These are phyloP conservation scores for Anoplopoma fimbria DNA, from an alignment of 2,113 vertebrate genomes.

Conservation along the genomic window DNA sequence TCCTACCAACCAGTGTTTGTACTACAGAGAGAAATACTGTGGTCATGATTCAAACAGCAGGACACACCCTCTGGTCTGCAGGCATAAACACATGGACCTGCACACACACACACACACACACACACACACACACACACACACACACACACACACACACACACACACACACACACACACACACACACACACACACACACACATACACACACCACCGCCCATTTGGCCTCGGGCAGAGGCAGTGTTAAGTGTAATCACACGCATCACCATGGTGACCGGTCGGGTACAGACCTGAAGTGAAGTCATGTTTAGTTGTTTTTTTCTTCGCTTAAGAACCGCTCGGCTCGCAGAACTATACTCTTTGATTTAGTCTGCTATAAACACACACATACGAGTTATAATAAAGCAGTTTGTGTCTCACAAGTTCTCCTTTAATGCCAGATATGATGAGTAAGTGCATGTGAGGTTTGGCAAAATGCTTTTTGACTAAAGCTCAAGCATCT, in stretches of 20 bases:
- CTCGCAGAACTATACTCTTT: too few species aligned
- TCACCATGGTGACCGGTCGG: constrained; percentile 64
- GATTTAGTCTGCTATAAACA: too few species aligned
- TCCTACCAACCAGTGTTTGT: constrained; percentile 55
- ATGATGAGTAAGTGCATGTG: not conserved
- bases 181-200: constrained; percentile 20
- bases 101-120: constrained; percentile 25
- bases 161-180: constrained; percentile 13
- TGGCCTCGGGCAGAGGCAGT: constrained; percentile 55
- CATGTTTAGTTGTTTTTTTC: constrained; percentile 13
- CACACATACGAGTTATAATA: not conserved
- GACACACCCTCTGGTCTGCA: constrained; percentile 44
- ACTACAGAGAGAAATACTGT: constrained; percentile 34
- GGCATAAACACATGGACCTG: constrained; percentile 26
- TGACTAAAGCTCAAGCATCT: not conserved
- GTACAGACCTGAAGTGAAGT: constrained; percentile 45
- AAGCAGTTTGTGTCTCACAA: not conserved
- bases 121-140: constrained; percentile 1
- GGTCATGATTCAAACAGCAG: constrained; percentile 4
- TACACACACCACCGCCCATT: constrained; percentile 36
- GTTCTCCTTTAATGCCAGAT: not conserved
- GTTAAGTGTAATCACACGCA: constrained; percentile 58
- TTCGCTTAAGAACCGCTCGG: not conserved
- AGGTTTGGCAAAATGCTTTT: not conserved
- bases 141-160: constrained; percentile 13